Evolutionary conservation across 2,888 invertebrate genomes (phyloP), one percentile per base, ranked within the genome.

Genomic region (Spodoptera littoralis): DNA sequence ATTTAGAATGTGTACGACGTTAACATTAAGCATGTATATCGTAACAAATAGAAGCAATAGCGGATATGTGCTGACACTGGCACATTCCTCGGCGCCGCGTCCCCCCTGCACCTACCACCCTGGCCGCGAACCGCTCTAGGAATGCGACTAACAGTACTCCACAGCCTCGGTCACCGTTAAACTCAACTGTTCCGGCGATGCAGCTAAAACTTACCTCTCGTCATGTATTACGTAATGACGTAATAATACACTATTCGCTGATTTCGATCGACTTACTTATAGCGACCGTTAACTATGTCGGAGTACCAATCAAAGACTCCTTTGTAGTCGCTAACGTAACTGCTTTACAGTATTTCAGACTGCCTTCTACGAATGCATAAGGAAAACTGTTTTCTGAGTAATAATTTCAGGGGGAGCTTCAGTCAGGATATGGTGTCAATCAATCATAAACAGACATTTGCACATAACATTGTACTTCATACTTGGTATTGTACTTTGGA

Each of bases 81-180:
- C 81, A 77, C 85, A 86, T 85, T 86, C 85, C 79, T 79, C 73
- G 27, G 52, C 54, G 36, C 73, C 73, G 75, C 77, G 79, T 84
- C 85, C 87, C 85, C 87, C 86, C 68, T 71, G 80, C 88, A 86
- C 85, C 85, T 84, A 86, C 87, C 79, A 82, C 84, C 83, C 82
- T 79, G 77, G 78, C 79, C 77, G 80, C 77, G 76, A 75, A 72
- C 79, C 84, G 84, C 90, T 85, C 90, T 90, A 92, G 92, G 93
- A 92, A 92, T 92, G 92, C 88, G 88, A 82, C 86, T 92, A 92
- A 93, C 92, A 89, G 89, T 88, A 84, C 82, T 79, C 79, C 88
- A 88, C 90, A 90, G 90, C 90, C 91, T 92, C 90, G 90, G 86
- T 86, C 87, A 88, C 91, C 91, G 90, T 89, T 92, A 91, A 87